Evolutionary conservation across 1,140 invertebrate species (phyloP).

Genomic region (Drosophila teissieri): DNA sequence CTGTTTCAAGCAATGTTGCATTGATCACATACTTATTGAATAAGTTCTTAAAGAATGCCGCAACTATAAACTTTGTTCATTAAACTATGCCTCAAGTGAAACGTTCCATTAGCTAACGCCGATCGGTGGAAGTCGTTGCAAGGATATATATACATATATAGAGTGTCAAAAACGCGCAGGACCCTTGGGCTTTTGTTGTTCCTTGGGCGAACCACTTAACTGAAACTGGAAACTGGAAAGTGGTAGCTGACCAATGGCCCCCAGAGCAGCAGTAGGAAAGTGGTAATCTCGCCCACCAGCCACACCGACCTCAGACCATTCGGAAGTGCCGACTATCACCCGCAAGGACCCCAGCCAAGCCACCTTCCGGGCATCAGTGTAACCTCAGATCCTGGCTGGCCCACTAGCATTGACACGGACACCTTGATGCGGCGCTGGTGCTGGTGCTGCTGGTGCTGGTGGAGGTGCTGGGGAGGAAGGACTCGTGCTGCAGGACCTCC

Average conservation of each 20-base stretch:
- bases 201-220: slow-evolving; percentile 16
- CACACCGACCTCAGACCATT: slow-evolving; percentile 1
- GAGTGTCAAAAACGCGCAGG: neutral
- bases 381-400: slow-evolving; percentile 35
- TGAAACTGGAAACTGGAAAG: slow-evolving; percentile 6
- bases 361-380: slow-evolving; percentile 14
- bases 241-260: slow-evolving; percentile 17
- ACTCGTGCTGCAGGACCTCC: slow-evolving; percentile 15
- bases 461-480: neutral
- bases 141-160: neutral
- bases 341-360: neutral
- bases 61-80: neutral
- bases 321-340: neutral
- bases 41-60: too few species aligned
- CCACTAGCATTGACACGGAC: slow-evolving; percentile 47
- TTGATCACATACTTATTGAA: neutral
- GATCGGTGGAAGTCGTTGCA: neutral
- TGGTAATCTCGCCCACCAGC: slow-evolving; percentile 8
- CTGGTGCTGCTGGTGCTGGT: neutral
- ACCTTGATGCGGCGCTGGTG: slow-evolving; percentile 17
- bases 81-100: neutral
- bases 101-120: slow-evolving; percentile 5
- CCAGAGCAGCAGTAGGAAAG: neutral
- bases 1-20: neutral
- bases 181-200: neutral